Percentiles rank a stretch among this genome's conserved stretches.
Conservation (phyloP, 2,113 vertebrate species). For the Grantiella picta region DNA sequence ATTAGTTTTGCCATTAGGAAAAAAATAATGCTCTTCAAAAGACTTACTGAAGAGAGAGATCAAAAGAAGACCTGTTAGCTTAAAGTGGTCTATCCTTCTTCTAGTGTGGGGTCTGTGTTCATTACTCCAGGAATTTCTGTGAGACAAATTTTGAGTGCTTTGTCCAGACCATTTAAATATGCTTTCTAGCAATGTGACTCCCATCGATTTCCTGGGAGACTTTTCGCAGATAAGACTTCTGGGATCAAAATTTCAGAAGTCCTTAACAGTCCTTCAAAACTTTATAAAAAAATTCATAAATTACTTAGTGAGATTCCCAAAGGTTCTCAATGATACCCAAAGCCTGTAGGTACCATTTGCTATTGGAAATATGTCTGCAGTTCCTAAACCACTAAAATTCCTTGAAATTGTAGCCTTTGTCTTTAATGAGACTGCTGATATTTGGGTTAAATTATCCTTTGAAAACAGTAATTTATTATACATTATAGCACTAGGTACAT, state of each 20-base stretch:
- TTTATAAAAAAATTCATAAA: neutral
- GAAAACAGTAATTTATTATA: neutral
- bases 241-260: neutral
- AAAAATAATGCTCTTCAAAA: neutral
- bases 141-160: neutral
- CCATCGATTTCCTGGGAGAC: neutral
- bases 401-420: neutral
- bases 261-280: neutral
- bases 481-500: neutral
- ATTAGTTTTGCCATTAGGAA: neutral
- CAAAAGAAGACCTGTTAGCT: neutral
- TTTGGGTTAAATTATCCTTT: neutral
- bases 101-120: neutral
- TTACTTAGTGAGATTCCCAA: neutral
- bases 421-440: neutral
- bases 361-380: neutral
- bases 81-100: neutral
- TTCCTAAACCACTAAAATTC: neutral
- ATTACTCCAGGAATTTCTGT: neutral
- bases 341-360: neutral
- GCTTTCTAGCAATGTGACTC: neutral
- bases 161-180: neutral
- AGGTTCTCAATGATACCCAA: neutral
- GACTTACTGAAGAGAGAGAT: neutral
- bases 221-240: neutral